Conservation (phyloP, 1,140 invertebrate genomes). For the Bilobella aurantiaca region DNA sequence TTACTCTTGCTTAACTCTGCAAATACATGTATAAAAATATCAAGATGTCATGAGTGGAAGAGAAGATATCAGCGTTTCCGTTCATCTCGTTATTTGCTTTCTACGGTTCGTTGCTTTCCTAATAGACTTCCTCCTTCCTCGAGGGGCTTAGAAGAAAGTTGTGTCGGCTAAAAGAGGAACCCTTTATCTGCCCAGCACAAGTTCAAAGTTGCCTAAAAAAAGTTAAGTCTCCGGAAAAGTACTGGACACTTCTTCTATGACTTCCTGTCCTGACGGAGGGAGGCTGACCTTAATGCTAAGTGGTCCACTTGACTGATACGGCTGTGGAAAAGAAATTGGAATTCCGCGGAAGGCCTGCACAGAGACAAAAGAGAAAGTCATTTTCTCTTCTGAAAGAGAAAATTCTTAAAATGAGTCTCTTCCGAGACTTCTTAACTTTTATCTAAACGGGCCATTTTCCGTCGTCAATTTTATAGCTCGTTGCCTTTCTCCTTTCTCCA, state of each 20-base stretch:
- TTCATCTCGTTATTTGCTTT: background rate
- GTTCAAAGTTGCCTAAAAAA: conserved; percentile 11
- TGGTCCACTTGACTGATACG: background rate
- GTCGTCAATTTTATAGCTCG: background rate
- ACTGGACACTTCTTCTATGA: background rate
- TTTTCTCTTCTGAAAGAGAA: background rate
- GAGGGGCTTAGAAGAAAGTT: conserved; percentile 1
- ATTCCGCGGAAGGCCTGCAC: too few species aligned
- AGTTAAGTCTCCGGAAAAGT: background rate
- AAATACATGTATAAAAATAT: background rate
- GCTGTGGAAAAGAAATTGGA: too few species aligned
- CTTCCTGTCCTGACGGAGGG: background rate
- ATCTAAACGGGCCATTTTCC: conserved; percentile 5
- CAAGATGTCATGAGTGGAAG: background rate
- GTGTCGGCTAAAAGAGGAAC: too few species aligned
- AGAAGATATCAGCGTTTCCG: background rate
- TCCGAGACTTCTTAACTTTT: background rate
- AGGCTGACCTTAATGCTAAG: background rate
- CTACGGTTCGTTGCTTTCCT: conserved; percentile 18
- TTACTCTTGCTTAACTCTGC: background rate
- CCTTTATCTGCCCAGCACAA: too few species aligned
- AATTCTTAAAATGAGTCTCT: background rate
- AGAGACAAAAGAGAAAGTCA: background rate
- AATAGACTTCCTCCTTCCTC: conserved; percentile 18
- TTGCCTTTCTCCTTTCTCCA: background rate